Conservation (phyloP, 2,888 invertebrate genomes). For the Craniophora ligustri region DNA sequence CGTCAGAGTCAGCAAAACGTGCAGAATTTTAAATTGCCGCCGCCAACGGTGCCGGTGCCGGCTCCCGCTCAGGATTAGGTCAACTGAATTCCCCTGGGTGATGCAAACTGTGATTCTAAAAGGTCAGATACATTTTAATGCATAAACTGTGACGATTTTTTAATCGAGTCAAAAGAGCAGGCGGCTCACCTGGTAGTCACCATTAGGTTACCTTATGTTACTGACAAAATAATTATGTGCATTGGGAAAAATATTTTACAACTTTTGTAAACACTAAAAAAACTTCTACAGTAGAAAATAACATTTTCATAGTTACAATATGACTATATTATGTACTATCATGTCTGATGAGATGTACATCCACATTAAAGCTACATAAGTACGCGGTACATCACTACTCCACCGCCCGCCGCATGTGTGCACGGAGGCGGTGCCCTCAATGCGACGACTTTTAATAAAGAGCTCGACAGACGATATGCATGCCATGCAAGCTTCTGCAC, state of each 20-base stretch:
- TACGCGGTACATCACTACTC: constrained; percentile 27
- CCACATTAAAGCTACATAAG: constrained; percentile 22
- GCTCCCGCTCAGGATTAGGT: constrained; percentile 1
- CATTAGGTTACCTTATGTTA: no score
- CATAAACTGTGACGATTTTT: no score
- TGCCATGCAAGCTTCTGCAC: constrained; percentile 23
- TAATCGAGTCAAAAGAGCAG: no score
- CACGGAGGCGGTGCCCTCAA: constrained; percentile 26
- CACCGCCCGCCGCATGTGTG: constrained; percentile 11
- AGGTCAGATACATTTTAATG: not conserved
- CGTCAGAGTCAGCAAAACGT: constrained; percentile 42
- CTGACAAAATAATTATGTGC: no score
- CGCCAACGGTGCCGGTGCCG: constrained; percentile 10
- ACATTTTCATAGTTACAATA: no score
- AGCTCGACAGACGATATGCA: constrained; percentile 38
- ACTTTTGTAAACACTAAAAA: no score
- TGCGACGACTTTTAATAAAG: constrained; percentile 47
- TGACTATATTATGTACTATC: no score
- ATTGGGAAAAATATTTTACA: no score
- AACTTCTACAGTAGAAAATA: no score
- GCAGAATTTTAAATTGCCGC: constrained; percentile 40
- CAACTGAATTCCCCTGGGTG: constrained; percentile 11
- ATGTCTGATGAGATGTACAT: no score
- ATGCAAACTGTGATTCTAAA: constrained; percentile 19
- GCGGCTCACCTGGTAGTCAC: no score